These are phyloP conservation scores for Pachyuromys duprasi DNA, from an alignment of 2,797 vertebrate species.

Conservation along the genomic window DNA sequence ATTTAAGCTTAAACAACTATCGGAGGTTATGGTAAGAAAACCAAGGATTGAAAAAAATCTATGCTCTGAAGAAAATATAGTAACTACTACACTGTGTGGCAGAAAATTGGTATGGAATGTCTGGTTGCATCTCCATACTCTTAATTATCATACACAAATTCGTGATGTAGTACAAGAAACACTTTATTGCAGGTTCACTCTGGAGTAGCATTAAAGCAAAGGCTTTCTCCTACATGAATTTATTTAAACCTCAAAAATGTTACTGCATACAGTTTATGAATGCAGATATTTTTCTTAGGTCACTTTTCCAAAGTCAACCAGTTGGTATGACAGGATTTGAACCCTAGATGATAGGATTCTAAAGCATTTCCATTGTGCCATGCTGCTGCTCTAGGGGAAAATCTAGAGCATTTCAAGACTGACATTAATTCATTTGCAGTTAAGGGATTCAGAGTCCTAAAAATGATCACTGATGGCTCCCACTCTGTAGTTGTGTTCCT, in stretches of 20 bases:
- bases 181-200: background rate
- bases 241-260: background rate
- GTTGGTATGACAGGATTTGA: background rate
- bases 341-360: background rate
- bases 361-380: background rate
- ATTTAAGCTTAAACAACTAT: constrained; percentile 16
- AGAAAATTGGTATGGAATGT: background rate
- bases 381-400: background rate
- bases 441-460: background rate
- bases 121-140: background rate
- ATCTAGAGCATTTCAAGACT: background rate
- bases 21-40: background rate
- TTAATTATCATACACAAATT: background rate
- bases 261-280: background rate
- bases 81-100: background rate
- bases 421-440: background rate
- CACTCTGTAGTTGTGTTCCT: background rate
- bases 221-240: background rate
- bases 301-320: background rate
- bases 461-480: background rate
- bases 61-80: background rate
- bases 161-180: background rate
- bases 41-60: background rate
- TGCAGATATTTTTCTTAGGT: background rate
- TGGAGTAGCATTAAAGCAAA: background rate